Evolutionary conservation across 2,888 invertebrate species (phyloP).

Genomic region (Xylota segnis): DNA sequence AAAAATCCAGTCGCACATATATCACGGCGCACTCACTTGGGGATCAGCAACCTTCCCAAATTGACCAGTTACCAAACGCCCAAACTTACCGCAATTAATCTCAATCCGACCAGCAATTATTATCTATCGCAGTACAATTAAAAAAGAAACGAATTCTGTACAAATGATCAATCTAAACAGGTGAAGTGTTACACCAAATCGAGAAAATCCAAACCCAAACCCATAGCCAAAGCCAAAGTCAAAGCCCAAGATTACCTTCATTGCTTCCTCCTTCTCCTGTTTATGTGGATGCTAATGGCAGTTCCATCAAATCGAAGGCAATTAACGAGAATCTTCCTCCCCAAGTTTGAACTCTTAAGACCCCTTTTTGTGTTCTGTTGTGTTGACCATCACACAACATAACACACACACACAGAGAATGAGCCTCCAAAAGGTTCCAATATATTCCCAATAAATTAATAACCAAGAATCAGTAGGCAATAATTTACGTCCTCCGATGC

Average conservation of each 20-base stretch:
- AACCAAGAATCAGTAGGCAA: conserved; percentile 70
- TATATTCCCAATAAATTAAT: conserved; percentile 75
- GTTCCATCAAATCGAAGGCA: conserved; percentile 55
- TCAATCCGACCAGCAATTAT: conserved; percentile 2
- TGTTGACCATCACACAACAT: conserved; percentile 13
- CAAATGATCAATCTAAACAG: conserved; percentile 10
- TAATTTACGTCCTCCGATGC: conserved; percentile 74
- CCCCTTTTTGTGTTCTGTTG: conserved; percentile 32
- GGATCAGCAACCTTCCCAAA: neutral
- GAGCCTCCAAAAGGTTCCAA: conserved; percentile 14
- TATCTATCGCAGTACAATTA: conserved; percentile 19
- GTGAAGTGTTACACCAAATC: conserved; percentile 6
- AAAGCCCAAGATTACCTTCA: neutral
- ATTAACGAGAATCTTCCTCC: conserved; percentile 53
- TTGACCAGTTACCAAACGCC: neutral
- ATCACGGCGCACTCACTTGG: no score
- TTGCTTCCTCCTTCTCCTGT: neutral
- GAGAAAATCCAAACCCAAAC: neutral
- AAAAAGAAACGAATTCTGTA: neutral
- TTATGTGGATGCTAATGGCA: conserved; percentile 11
- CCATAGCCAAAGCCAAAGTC: no score
- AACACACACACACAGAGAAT: neutral
- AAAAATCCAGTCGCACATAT: neutral
- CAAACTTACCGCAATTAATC: neutral
- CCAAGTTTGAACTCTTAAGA: conserved; percentile 39